Evolutionary conservation across 2,888 invertebrate genomes (phyloP), one percentile per base, ranked within the genome.

Genomic region (Spilosoma lubricipeda): DNA sequence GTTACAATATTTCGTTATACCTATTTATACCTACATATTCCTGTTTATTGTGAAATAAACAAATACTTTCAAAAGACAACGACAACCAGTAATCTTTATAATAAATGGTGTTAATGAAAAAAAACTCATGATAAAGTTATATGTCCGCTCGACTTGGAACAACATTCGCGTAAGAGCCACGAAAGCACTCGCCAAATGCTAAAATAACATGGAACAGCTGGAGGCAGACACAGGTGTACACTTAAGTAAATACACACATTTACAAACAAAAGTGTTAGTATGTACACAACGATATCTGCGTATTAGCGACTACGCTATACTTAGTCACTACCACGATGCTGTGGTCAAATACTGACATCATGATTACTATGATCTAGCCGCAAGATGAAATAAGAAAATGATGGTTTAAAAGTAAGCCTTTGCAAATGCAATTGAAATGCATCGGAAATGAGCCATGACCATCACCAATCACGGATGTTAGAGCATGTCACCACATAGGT

Each of bases 401-500:
- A 5, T 59, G 4, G 59, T 59, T 27, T 27, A 5, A 27, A 59
- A n/a, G n/a, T 59, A 27, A 63, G 39, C 20, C 23, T 33, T 5
- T 71, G 72, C 30, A 27, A 63, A 56, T 80, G 80, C 82, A 82
- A 77, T 20, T 70, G 70, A 70, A 72, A 70, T 74, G 79, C 79
- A 80, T 79, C 75, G 72, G 74, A 75, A 76, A 48, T 73, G 80
- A 84, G 82, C 87, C 87, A 87, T 89, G 90, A 91, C 88, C 90
- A 89, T 87, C 89, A 85, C 87, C 89, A 89, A 87, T 87, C 82
- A 87, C 83, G 84, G 87, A 84, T 84, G 89, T 82, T 85, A 82
- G 84, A 85, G 86, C 84, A 85, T 87, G 89, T 87, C 88, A 81
- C 85, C 88, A 89, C 87, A 90, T 90, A 90, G 91, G 90, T 90